Percentiles rank a stretch among this genome's conserved stretches.
These are phyloP conservation scores for Sphaerophoria taeniata DNA, from an alignment of 2,888 invertebrate genomes.

Conservation along the genomic window DNA sequence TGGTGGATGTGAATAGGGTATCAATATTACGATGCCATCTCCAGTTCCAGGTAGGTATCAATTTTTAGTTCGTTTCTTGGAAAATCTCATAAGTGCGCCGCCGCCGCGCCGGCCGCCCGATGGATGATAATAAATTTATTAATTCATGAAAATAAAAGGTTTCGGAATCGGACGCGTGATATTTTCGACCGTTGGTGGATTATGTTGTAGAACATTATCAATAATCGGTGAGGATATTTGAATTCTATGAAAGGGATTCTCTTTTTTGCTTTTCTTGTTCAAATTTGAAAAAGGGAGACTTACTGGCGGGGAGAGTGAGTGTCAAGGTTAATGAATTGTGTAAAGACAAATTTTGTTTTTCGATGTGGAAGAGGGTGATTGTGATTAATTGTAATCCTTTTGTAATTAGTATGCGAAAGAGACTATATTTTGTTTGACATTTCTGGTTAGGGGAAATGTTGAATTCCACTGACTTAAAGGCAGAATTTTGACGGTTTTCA, in stretches of 20 bases:
- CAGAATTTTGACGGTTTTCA: too few relatives aligned
- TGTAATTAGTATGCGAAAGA: too few relatives aligned
- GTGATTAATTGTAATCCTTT: too few relatives aligned
- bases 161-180: slow-evolving; percentile 22
- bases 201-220: slow-evolving; percentile 2
- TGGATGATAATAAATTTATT: slow-evolving; percentile 6
- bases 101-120: not conserved
- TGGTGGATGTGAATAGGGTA: not conserved
- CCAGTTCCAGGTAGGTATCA: too few relatives aligned
- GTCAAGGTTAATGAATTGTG: slow-evolving; percentile 13
- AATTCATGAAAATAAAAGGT: slow-evolving; percentile 29
- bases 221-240: too few relatives aligned
- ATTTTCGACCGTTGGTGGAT: slow-evolving; percentile 28
- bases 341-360: slow-evolving; percentile 3
- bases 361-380: too few relatives aligned
- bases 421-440: too few relatives aligned
- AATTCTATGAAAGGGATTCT: not conserved
- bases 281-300: not conserved
- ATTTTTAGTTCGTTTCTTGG: too few relatives aligned
- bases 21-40: not conserved
- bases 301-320: not conserved
- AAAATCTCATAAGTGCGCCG: too few relatives aligned
- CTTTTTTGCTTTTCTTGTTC: not conserved
- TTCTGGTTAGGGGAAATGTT: too few relatives aligned
- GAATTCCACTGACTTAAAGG: too few relatives aligned